phyloP scores from a whole-genome alignment of 2,113 vertebrate genomes.

The Bubo scandiacus region DNA sequence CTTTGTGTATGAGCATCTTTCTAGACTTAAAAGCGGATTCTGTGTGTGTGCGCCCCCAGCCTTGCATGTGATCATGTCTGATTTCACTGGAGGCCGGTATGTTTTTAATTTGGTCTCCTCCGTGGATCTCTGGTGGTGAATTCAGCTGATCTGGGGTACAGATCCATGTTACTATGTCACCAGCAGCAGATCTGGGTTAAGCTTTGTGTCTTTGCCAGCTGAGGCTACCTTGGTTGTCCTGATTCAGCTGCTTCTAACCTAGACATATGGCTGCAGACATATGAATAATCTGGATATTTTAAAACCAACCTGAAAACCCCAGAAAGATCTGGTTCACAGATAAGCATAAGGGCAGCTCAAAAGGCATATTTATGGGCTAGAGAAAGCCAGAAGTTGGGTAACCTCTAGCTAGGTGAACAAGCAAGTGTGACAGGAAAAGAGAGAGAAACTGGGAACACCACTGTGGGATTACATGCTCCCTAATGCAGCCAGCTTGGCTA shows the following conservation, averaged over 20 bases:
- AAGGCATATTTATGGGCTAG: not conserved
- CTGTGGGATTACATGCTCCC: rapidly evolving
- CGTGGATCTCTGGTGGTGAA: not conserved
- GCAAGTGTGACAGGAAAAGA: not conserved
- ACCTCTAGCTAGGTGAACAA: not conserved
- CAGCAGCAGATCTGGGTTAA: not conserved
- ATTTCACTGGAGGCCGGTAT: not conserved
- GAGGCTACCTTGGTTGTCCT: not conserved
- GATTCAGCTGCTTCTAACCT: not conserved
- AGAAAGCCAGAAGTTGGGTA: not conserved
- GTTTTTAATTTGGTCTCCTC: not conserved
- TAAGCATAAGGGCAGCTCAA: not conserved
- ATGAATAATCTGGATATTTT: not conserved
- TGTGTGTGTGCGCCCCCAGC: no score
- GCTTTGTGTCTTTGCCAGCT: not conserved
- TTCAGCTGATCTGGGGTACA: not conserved
- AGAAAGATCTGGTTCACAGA: not conserved
- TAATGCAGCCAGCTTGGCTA: not conserved
- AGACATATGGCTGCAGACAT: not conserved
- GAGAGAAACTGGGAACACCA: not conserved
- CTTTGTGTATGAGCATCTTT: not conserved
- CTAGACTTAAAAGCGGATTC: not conserved
- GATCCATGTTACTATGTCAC: no score
- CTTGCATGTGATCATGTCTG: not conserved
- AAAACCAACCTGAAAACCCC: not conserved